Conservation (phyloP, 2,113 vertebrate genomes). For the Phoxinus phoxinus region DNA sequence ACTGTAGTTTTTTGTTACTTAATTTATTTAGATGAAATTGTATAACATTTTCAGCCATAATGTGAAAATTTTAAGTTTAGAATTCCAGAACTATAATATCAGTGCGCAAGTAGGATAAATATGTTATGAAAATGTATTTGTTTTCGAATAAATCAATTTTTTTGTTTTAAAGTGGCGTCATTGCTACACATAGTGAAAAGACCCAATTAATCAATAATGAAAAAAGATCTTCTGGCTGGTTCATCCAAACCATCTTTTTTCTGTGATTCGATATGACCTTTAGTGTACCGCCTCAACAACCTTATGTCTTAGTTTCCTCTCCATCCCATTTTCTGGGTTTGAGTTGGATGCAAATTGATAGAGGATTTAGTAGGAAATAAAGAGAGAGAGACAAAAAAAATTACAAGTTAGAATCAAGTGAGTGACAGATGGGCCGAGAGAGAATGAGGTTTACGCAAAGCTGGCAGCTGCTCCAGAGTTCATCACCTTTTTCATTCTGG, state of each 20-base stretch:
- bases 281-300: neutral
- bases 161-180: neutral
- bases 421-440: conserved; percentile 33
- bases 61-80: neutral
- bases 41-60: neutral
- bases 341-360: neutral
- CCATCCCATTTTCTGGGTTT: conserved; percentile 4
- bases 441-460: neutral
- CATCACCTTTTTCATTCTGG: conserved; percentile 3
- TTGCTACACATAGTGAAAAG: neutral
- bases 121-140: neutral
- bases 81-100: neutral
- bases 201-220: neutral
- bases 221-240: neutral
- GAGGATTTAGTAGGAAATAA: conserved; percentile 3
- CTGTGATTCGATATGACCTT: conserved; percentile 14
- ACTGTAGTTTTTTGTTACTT: neutral
- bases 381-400: neutral
- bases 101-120: neutral
- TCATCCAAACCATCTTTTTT: neutral
- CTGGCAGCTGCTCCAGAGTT: conserved; percentile 23
- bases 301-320: neutral
- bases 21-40: neutral
- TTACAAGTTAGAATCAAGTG: neutral
- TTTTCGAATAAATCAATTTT: neutral